Evolutionary conservation across 2,797 vertebrate species (phyloP).

Genomic region (Rhinoraja longicauda): DNA sequence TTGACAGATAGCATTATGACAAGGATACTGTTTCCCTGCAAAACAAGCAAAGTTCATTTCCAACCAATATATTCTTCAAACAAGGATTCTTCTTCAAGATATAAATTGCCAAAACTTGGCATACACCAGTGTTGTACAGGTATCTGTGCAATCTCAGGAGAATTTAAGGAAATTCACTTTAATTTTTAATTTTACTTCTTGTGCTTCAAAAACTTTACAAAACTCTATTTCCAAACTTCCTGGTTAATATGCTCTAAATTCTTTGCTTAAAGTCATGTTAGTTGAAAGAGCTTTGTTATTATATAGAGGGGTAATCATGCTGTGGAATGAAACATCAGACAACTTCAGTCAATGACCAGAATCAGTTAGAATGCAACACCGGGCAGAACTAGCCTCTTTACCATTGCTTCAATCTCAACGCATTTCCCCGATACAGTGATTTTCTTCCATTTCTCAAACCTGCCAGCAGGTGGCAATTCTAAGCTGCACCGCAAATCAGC

Average conservation of each 20-base stretch:
- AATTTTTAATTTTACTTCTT: neutral
- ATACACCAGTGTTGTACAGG: neutral
- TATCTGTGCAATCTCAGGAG: neutral
- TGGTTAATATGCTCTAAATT: too few species aligned
- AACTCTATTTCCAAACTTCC: neutral
- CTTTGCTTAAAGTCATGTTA: neutral
- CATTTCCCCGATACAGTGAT: neutral
- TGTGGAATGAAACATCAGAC: neutral
- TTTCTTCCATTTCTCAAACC: neutral
- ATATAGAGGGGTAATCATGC: neutral
- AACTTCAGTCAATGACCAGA: neutral
- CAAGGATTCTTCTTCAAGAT: neutral
- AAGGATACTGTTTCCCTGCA: neutral
- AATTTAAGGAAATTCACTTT: neutral
- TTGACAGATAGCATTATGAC: neutral
- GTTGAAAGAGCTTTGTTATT: neutral
- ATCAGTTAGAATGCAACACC: neutral
- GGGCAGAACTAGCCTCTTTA: neutral
- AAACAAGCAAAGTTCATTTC: neutral
- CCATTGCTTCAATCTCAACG: neutral
- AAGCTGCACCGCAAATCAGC: neutral
- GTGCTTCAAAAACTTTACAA: neutral
- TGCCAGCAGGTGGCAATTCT: neutral
- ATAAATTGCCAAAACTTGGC: neutral
- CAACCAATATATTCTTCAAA: neutral